Evolutionary conservation across 1,140 invertebrate genomes (phyloP).

Genomic region (Planococcus citri): DNA sequence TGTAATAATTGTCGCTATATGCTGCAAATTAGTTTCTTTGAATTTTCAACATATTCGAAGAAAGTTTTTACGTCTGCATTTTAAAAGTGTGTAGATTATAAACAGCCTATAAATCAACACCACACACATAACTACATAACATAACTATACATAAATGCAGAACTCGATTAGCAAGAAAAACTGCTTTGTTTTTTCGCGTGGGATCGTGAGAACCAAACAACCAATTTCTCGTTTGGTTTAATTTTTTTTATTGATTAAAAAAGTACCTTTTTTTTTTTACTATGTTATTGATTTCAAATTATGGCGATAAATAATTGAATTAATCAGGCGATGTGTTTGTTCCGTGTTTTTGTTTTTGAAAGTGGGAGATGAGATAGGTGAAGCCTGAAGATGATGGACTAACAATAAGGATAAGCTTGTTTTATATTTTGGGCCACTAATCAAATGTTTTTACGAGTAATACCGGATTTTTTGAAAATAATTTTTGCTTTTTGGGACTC

Average conservation of each 20-base stretch:
- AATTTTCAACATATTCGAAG: neutral
- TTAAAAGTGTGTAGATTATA: neutral
- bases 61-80: neutral
- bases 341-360: neutral
- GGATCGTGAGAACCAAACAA: constrained; percentile 1
- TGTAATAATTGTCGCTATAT: too few relatives aligned
- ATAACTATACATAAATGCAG: too few relatives aligned
- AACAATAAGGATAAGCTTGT: too few relatives aligned
- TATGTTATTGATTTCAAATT: neutral
- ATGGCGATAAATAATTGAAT: neutral
- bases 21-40: neutral
- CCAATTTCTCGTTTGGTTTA: neutral
- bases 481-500: too few relatives aligned
- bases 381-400: too few relatives aligned
- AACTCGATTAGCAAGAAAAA: neutral
- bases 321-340: neutral
- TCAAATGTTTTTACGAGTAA: too few relatives aligned
- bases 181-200: constrained; percentile 3
- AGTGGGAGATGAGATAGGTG: neutral
- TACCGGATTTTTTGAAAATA: too few relatives aligned
- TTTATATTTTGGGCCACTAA: too few relatives aligned
- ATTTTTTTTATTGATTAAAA: too few relatives aligned
- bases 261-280: too few relatives aligned
- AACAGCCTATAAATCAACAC: constrained; percentile 6
- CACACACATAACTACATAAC: neutral